Evolutionary conservation across 2,113 vertebrate genomes (phyloP), one percentile per base, ranked within the genome.

Genomic region (Petrocephalus zakoni): DNA sequence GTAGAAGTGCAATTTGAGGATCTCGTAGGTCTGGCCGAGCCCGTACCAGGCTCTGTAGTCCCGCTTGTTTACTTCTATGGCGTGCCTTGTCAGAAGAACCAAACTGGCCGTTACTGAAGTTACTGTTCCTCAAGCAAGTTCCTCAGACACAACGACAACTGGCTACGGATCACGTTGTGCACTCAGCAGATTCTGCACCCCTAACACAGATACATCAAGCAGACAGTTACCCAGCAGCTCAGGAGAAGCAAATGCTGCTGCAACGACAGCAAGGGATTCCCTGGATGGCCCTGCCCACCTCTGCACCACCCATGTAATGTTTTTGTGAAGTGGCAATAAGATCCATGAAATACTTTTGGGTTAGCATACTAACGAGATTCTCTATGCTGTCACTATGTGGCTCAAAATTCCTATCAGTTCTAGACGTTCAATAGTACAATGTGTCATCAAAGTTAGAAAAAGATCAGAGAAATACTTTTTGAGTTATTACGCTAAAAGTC

Each of bases 1-100:
- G 91, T 99, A 99, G 96, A 99, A 99, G 0, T 98, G 98, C 98
- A 99, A 99, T 93, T 99, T 99, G 87, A 99, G 97, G 94, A 99
- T 99, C 94, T 99, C 98, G 46, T 99, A 99, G 1, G 98, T 99
- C 94, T 99, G 98, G 25, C 98, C 98, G 86, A 99, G 95, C 89
- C 98, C 98, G 61, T 99, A 99, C 98, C 98, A 99, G 1, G 98
- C 98, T 88, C 98, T 96, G 92, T 99, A 99, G 94, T 99, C 98
- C 49, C 98, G 95, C 93, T 99, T 99, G 93, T 99, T 99, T 90
- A 99, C 98, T 88, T 99, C 98, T 93, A 99, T 99, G 75, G 98
- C 98, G 91, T 99, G 98, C 89, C 98, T 99, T 93, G 85, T 5
- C 87, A 90, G 91, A n/a, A 68, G 90, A 61, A 86, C n/a, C 47